Evolutionary conservation across 1,140 invertebrate species (phyloP), one percentile per base, ranked within the genome.

Genomic region (Apolygus lucorum): DNA sequence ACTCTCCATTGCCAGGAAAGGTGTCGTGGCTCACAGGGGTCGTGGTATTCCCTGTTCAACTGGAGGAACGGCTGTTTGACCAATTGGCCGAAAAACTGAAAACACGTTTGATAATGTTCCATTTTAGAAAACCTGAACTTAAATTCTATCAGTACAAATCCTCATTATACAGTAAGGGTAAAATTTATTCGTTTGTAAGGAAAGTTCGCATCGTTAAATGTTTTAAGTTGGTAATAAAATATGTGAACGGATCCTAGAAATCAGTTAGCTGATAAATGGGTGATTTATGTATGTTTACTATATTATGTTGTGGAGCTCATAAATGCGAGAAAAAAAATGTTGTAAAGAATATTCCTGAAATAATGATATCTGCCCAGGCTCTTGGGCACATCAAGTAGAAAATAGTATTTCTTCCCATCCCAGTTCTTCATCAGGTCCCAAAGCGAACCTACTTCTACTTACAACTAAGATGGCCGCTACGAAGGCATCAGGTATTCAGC

Each of bases 1-100:
- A 34, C 64, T 17, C 28, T 13, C 63, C 26, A 66, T 21, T 66
- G 64, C 64, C 64, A 66, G 17, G 64, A 66, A 14, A 66, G n/a
- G 25, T 66, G 26, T n/a, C 27, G 29, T n/a, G 25, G 25, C 64
- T 66, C 26, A 34, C 64, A 66, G 1, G 17, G 26, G 34, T 59
- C 54, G 54, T 59, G 54, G 22, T 17, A 59, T 21, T 11, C 54
- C 22, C 54, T 8, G 4, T 24, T 59, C 54, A 59, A 59, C 22
- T 59, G 54, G 4, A 59, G 11, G 54, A 14, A 17, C 8, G 54
- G 54, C 22, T 59, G 54, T 24, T 59, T 59, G 11, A 59, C 22
- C 8, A 17, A 59, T 4, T 24, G 54, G 22, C 54, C 22, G 22
- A 59, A 14, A 59, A 17, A 17, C 54, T 59, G 54, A 42, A 42